Percentiles rank a stretch among this genome's conserved stretches.
phyloP scores from a whole-genome alignment of 1,140 invertebrate genomes.

The Gryon sp. region DNA sequence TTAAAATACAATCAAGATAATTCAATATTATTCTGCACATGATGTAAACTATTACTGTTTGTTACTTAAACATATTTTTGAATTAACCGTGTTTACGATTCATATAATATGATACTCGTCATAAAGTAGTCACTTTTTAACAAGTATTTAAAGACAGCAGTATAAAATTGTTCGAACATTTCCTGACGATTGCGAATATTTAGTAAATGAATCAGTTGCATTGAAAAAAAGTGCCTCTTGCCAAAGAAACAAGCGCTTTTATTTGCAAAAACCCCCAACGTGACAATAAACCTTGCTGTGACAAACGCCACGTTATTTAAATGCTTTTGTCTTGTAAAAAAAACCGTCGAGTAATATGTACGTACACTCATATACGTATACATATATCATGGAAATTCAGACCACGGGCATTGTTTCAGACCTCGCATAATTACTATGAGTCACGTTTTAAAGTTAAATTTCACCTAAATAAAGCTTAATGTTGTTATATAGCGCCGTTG shows the following conservation, averaged over 20 bases:
- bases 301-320: slow-evolving; percentile 63
- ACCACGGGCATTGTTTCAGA: slow-evolving; percentile 77
- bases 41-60: too few relatives aligned
- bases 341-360: slow-evolving; percentile 55
- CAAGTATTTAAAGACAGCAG: too few relatives aligned
- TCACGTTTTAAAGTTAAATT: slow-evolving; percentile 79
- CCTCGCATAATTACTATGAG: slow-evolving; percentile 78
- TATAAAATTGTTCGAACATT: too few relatives aligned
- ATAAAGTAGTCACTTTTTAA: too few relatives aligned
- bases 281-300: slow-evolving; percentile 59
- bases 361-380: slow-evolving; percentile 38
- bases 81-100: too few relatives aligned
- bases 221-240: slow-evolving; percentile 3
- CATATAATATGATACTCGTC: too few relatives aligned
- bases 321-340: slow-evolving; percentile 64
- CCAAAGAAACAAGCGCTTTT: slow-evolving; percentile 32
- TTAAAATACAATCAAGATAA: too few relatives aligned
- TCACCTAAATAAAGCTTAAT: slow-evolving; percentile 79
- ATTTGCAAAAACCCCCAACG: slow-evolving; percentile 42
- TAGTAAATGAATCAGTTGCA: too few relatives aligned
- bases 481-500: slow-evolving; percentile 75
- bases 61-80: too few relatives aligned
- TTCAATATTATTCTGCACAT: too few relatives aligned
- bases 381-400: slow-evolving; percentile 74
- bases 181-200: too few relatives aligned